Base-by-base conservation (phyloP, 2,113 vertebrate genomes). In the Melanerpes aurifrons region DNA sequence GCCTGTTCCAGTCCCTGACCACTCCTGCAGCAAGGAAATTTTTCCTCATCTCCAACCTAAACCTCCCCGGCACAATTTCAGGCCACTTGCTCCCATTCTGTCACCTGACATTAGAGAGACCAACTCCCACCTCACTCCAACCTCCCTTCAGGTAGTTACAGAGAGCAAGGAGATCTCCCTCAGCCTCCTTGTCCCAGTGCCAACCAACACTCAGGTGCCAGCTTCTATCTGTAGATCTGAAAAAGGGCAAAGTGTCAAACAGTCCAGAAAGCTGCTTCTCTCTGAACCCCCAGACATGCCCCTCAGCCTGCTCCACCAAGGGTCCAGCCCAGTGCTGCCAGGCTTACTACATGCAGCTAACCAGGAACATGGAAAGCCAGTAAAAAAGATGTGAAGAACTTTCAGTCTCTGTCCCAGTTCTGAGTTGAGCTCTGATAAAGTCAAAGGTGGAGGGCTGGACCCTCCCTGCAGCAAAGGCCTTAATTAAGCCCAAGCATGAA, bases 241-340 rank as follows among this genome's bases (percentile, higher is more conserved):
- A 75, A 37, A 37, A 11, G 26, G 26, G 2, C 26, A 67, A 59
- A 71, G 18, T 3, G 4, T 61, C 78, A 57, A 59, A 59, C 2
- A 10, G 24, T 10, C 64, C 85, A 56, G 45, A 63, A 40, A 47
- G 7, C 0, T 15, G 1, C 5, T 57, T 59, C 22, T n/a, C 53
- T 35, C 74, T 4, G 15, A 50, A 63, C 32, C 8, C n/a, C 19
- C 40, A 16, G 20, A 43, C 35, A 14, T 45, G 18, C 73, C n/a
- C 35, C 75, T 70, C 82, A 63, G 62, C 45, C 5, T 1, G 20
- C n/a, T 58, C 87, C 68, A 5, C 1, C 3, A 0, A 32, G 12
- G 20, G 22, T 31, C n/a, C 76, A 73, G n/a, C 80, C 80, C 87
- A 29, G 40, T 0, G 15, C 59, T 68, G 45, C 72, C 79, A 64